A percentile compares a stretch with the other conserved stretches of the same genome.
Evolutionary conservation across 1,140 invertebrate genomes (phyloP).

Genomic region (Polypedilum pembai): DNA sequence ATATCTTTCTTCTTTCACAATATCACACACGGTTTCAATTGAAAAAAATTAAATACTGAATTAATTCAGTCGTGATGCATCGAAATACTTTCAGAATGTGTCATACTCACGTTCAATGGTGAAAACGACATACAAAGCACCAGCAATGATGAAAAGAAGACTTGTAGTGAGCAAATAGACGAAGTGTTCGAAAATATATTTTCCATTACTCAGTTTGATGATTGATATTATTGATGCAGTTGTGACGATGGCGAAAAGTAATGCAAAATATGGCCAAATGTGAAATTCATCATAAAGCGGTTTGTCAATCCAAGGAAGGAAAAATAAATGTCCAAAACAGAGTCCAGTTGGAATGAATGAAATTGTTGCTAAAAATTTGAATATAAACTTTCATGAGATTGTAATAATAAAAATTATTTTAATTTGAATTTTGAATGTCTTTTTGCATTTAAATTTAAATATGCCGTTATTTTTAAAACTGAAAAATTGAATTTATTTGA

Average conservation of each 20-base stretch:
- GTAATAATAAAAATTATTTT: too few species aligned
- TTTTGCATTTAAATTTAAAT: too few species aligned
- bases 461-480: too few species aligned
- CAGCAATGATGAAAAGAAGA: neutral
- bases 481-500: too few species aligned
- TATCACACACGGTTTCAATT: neutral
- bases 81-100: neutral
- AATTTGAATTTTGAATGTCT: too few species aligned
- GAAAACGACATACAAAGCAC: neutral
- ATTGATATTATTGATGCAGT: neutral
- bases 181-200: conserved; percentile 23
- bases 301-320: neutral
- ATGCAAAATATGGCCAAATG: neutral
- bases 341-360: conserved; percentile 1
- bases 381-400: neutral
- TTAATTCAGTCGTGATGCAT: neutral
- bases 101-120: neutral
- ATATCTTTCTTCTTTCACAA: neutral
- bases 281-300: neutral
- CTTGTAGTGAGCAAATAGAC: neutral
- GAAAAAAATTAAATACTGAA: neutral
- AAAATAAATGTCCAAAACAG: neutral
- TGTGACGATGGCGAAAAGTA: neutral
- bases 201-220: conserved; percentile 1
- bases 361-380: neutral